phyloP scores from a whole-genome alignment of 1,140 invertebrate species.

The Hycleus cichorii region DNA sequence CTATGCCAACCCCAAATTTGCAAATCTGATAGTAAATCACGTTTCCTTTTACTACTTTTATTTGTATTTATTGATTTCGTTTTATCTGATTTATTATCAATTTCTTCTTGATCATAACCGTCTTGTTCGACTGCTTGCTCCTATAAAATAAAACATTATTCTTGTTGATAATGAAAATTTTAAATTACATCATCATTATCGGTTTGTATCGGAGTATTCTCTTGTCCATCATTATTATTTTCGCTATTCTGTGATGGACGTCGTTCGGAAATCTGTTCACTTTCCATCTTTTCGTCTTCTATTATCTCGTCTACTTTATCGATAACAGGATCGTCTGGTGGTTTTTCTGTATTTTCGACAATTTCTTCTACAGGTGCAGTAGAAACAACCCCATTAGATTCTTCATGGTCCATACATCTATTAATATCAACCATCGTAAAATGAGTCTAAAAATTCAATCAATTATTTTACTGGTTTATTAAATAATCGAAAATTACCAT shows the following conservation, averaged over 20 bases:
- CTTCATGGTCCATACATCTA: conserved; percentile 35
- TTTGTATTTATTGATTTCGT: conserved; percentile 39
- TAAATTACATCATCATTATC: conserved; percentile 37
- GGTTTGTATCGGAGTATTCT: conserved; percentile 31
- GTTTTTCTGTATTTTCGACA: not conserved
- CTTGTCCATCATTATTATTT: conserved; percentile 23
- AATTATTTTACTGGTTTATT: not conserved
- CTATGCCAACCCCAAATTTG: conserved; percentile 68
- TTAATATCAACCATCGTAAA: conserved; percentile 37
- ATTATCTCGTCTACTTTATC: conserved; percentile 42
- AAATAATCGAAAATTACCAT: conserved; percentile 28
- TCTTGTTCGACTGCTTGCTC: conserved; percentile 35
- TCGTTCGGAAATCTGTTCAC: conserved; percentile 21
- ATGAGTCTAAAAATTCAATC: conserved; percentile 31
- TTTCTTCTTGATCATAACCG: conserved; percentile 30
- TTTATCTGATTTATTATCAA: conserved; percentile 40
- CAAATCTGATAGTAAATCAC: conserved; percentile 57
- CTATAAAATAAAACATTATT: conserved; percentile 11
- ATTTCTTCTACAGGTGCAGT: not conserved
- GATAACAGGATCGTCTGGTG: conserved; percentile 16
- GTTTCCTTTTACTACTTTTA: conserved; percentile 49
- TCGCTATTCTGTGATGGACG: conserved; percentile 36
- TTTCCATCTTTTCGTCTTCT: conserved; percentile 35
- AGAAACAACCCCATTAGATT: conserved; percentile 8
- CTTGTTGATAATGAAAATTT: not conserved